A percentile compares a stretch with the other conserved stretches of the same genome.
Evolutionary conservation across 2,113 vertebrate species (phyloP).

Genomic region (Oplegnathus fasciatus): DNA sequence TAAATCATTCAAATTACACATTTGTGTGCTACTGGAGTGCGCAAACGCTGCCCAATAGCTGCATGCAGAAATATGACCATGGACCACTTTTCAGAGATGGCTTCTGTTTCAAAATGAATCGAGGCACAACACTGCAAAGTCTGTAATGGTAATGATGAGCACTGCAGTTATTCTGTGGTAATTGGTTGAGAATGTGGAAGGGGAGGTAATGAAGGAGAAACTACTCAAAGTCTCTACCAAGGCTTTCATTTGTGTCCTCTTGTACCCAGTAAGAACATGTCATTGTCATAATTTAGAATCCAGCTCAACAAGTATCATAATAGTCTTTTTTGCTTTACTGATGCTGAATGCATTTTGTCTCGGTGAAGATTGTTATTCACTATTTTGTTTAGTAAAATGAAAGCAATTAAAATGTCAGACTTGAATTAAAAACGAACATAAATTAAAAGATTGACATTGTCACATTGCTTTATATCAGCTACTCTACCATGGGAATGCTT

Average conservation of each 20-base stretch:
- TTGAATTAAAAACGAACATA: constrained; percentile 21
- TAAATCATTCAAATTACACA: constrained; percentile 51
- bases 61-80: constrained; percentile 41
- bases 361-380: background rate
- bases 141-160: constrained; percentile 13
- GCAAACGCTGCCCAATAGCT: constrained; percentile 8
- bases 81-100: constrained; percentile 22
- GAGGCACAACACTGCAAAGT: background rate
- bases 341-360: background rate
- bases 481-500: background rate
- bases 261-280: background rate
- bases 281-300: constrained; percentile 16
- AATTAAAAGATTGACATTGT: constrained; percentile 12
- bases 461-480: constrained; percentile 7
- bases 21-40: constrained; percentile 16
- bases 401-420: constrained; percentile 22
- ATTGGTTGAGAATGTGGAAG: constrained; percentile 18
- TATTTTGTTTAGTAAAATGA: background rate
- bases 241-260: constrained; percentile 17
- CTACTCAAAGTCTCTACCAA: constrained; percentile 4
- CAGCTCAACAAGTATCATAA: background rate
- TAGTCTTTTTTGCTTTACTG: background rate
- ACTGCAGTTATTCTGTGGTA: constrained; percentile 11
- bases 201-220: constrained; percentile 17
- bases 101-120: constrained; percentile 16